A percentile compares a stretch with the other conserved stretches of the same genome.
These are phyloP conservation scores for Meda fulgida DNA, from an alignment of 2,797 vertebrate species.

Conservation along the genomic window DNA sequence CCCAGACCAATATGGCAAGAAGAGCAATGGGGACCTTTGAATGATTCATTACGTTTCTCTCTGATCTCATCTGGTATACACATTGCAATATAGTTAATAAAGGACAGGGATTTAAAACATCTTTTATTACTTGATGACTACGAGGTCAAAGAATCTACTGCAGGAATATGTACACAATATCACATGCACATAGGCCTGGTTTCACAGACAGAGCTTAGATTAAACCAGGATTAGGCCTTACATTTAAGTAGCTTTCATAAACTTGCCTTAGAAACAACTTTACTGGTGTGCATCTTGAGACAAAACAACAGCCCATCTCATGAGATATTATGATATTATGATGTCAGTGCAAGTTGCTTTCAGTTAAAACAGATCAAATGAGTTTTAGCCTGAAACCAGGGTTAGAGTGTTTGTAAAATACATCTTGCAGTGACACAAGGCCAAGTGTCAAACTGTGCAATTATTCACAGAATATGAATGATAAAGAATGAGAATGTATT, in stretches of 20 bases:
- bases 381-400: too few species aligned
- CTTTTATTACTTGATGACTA: background rate
- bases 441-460: background rate
- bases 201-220: too few species aligned
- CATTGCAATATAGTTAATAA: conserved; percentile 16
- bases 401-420: background rate
- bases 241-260: too few species aligned
- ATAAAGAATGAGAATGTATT: background rate
- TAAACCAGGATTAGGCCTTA: too few species aligned
- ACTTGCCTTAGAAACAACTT: too few species aligned
- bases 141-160: background rate
- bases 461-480: background rate
- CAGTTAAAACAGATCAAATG: too few species aligned
- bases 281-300: too few species aligned
- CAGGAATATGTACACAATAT: background rate
- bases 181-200: background rate
- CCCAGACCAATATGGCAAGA: conserved; percentile 10
- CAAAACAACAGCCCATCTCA: too few species aligned
- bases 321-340: too few species aligned
- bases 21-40: conserved; percentile 9
- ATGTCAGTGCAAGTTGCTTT: too few species aligned
- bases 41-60: conserved; percentile 26
- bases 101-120: background rate
- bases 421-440: background rate
- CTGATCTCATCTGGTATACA: conserved; percentile 7